Evolutionary conservation across 2,113 vertebrate genomes (phyloP), one percentile per base, ranked within the genome.

Genomic region (Bungarus multicinctus): DNA sequence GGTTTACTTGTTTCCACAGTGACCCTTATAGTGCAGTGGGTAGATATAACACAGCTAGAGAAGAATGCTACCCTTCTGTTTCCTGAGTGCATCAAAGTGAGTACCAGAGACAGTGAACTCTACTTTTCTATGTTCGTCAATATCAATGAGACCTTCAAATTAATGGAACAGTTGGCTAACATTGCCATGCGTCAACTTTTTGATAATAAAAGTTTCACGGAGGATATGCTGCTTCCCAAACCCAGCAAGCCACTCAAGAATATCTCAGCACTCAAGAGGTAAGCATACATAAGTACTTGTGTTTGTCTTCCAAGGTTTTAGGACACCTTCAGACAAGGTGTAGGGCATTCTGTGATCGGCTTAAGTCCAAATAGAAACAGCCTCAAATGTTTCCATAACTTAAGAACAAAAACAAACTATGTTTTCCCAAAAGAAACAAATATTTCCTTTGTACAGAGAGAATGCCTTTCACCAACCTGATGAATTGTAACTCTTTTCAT

Each of bases 121-220:
- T 99, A 98, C 97, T 99, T 99, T 97, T 99, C 99, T 94, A 99
- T 99, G 99, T 99, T 99, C 96, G 98, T 99, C 91, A 99, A 99
- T 97, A 98, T 99, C 95, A 98, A 97, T 0, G 99, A 99, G 97
- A 99, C 99, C 4, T 99, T 99, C 97, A 99, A 98, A 95, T 98
- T 99, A 86, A 99, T 99, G 99, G 99, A 99, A 95, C 99, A 99
- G 96, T 97, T 99, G 58, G 99, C 99, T 93, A 99, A 98, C 97
- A 98, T 99, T 30, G 99, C 99, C 25, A 99, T 99, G 99, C 96
- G 99, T 45, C 99, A 99, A 95, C 97, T 99, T 0, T 97, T 99
- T 34, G 99, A 99, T 97, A 99, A 98, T 0, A 98, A 99, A 94
- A 98, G 98, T 45, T 99, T 99, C 92, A 96, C 98, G 0, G 98